Base-by-base conservation (phyloP, 2,797 vertebrate species). In the Enteromius anoplus region DNA sequence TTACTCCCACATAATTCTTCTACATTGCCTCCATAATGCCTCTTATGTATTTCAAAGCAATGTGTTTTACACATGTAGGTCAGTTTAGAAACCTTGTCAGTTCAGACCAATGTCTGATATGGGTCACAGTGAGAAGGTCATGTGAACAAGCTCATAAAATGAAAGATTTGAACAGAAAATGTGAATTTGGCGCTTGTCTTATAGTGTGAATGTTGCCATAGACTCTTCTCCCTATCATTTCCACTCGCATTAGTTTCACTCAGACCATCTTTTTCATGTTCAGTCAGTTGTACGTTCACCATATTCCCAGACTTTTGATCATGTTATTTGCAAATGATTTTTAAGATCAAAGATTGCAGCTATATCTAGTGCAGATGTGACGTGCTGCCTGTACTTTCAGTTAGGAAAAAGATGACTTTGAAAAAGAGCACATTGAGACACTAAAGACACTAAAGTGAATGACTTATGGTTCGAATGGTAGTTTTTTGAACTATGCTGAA, bases 291-390 rank as follows among this genome's bases (percentile, higher is more conserved):
- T 9, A 32, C 71, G 8, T 58, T 60, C 23, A 17, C 65, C 80
- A 29, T 26, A 21, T 75, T 82, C 42, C 34, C 29, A 21, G 26
- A 71, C 78, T 23, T 72, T 81, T 47, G 45, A 65, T 73, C 58
- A 29, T 65, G n/a, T 26, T 23, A 64, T 73, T 37, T 40, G 45
- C n/a, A 73, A 51, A 34, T 82, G n/a, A 82, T 32, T 34, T 34
- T 66, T 47, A 45, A 66, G 81, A 82, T 82, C 23, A 45, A 69
- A 76, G 49, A 76, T 58, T 45, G 55, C 72, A 69, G 17, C 11
- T 76, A n/a, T 68, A 75, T 76, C 29, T 49, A 66, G 34, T 76
- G 62, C 72, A 75, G 34, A 82, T 76, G 72, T 75, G 62, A 82
- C 49, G 45, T 5, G 60, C 58, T 73, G 55, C 34, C 58, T 64